Evolutionary conservation across 2,888 invertebrate genomes (phyloP).

Genomic region (Caradrina kadenii): DNA sequence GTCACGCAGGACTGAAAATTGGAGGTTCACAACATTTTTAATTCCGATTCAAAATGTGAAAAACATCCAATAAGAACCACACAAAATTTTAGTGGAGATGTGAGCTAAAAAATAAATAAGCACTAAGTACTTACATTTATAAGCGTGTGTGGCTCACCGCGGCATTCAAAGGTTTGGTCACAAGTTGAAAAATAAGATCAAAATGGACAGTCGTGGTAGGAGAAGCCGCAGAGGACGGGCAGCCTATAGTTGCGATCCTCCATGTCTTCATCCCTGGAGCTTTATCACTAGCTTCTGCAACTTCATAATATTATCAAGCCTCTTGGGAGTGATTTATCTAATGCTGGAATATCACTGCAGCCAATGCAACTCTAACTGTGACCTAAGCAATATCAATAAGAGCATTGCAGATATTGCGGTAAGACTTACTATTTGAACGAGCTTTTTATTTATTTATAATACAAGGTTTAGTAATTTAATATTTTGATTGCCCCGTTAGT

Average conservation of each 20-base stretch:
- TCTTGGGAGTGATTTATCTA: slow-evolving; percentile 76
- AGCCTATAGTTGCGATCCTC: slow-evolving; percentile 44
- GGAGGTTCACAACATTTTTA: not conserved
- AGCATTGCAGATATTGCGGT: slow-evolving; percentile 80
- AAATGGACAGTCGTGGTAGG: slow-evolving; percentile 76
- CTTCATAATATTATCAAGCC: slow-evolving; percentile 73
- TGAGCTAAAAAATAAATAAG: slow-evolving; percentile 18
- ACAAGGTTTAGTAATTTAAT: not conserved
- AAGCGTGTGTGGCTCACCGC: slow-evolving; percentile 38
- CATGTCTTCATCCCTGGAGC: slow-evolving; percentile 58
- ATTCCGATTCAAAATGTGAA: slow-evolving; percentile 10
- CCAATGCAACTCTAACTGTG: slow-evolving; percentile 71
- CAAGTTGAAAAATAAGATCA: slow-evolving; percentile 42
- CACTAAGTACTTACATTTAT: not conserved
- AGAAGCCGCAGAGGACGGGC: slow-evolving; percentile 73
- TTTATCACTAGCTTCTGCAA: slow-evolving; percentile 70
- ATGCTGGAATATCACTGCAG: slow-evolving; percentile 80
- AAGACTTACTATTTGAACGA: slow-evolving; percentile 32
- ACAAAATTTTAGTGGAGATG: slow-evolving; percentile 39
- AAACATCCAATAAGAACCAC: not conserved
- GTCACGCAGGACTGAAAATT: not conserved
- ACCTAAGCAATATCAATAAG: slow-evolving; percentile 73
- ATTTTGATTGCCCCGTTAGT: no score
- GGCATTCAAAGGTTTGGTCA: not conserved
- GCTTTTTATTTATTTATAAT: not conserved